phyloP scores from a whole-genome alignment of 2,113 vertebrate genomes.

The Heloderma charlesbogerti region DNA sequence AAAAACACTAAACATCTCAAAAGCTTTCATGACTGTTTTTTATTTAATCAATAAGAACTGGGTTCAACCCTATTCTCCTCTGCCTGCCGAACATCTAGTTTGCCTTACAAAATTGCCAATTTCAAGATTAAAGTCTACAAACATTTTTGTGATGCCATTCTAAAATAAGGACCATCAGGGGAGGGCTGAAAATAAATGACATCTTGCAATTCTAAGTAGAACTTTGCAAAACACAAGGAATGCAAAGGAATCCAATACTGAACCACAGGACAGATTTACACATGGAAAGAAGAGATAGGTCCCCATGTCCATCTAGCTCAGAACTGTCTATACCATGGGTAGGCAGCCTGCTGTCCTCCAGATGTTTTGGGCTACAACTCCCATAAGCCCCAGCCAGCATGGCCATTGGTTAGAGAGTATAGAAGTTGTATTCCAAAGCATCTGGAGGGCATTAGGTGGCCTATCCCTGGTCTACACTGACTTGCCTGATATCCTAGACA shows the following conservation, averaged over 20 bases:
- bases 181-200: not conserved
- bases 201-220: not conserved
- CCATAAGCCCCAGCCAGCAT: no score
- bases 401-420: no score
- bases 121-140: not conserved
- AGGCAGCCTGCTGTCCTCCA: no score
- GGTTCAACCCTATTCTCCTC: not conserved
- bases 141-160: not conserved
- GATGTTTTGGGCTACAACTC: no score
- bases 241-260: not conserved
- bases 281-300: not conserved
- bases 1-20: not conserved
- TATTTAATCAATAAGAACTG: not conserved
- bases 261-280: not conserved
- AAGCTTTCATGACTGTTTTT: not conserved
- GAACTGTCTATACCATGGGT: not conserved
- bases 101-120: not conserved
- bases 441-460: no score
- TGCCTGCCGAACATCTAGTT: not conserved
- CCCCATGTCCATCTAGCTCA: not conserved
- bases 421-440: no score
- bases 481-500: not conserved
- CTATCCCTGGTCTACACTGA: not conserved
- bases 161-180: not conserved
- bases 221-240: not conserved